Base-by-base conservation (phyloP, 2,888 invertebrate genomes). In the Ennomos quercinarius region DNA sequence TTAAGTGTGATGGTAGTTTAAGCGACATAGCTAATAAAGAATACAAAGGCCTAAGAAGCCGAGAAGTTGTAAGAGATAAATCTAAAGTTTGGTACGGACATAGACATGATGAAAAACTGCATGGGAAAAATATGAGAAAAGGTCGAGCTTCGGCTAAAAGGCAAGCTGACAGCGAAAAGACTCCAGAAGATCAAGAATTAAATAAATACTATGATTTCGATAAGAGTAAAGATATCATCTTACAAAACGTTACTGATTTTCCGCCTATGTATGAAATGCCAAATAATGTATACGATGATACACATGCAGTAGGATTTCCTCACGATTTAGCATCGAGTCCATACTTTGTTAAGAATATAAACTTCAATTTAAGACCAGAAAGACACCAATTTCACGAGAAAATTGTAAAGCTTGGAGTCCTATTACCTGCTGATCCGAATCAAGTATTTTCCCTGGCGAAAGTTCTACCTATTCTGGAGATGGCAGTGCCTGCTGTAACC, bases 401-500 rank as follows among this genome's bases (percentile, higher is more conserved):
- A 66, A 87, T 91, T 44, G 91, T 95, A 10, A 94, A 94, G 65
- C 83, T 96, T 42, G 95, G 95, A 3, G 95, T 96, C 10, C 87
- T 96, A 42, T 92, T 95, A 46, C 95, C 96, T 0, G 93, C 91
- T 38, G 94, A 94, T 77, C 89, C 93, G 1, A 85, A 86, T 35
- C 93, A 94, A 80, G 95, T 94, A 75, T 96, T 94, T 80, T 95
- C 95, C 54, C 76, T 95, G 64, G 91, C 89, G 9, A 94, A 95
- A 78, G 95, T 96, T 51, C 81, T 96, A 73, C 96, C 96, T 0
- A 95, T 96, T 39, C 90, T 97, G 48, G 94, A 95, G 67, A 88
- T 96, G 85, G 96, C 96, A 10, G 94, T 96, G 42, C 89, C 89
- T 43, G 93, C 94, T 46, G 94, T 96, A 11, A 94, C 94, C 1